Percentiles rank a stretch among this genome's conserved stretches.
phyloP scores from a whole-genome alignment of 2,113 vertebrate species.

The Oreochromis spilurus region DNA sequence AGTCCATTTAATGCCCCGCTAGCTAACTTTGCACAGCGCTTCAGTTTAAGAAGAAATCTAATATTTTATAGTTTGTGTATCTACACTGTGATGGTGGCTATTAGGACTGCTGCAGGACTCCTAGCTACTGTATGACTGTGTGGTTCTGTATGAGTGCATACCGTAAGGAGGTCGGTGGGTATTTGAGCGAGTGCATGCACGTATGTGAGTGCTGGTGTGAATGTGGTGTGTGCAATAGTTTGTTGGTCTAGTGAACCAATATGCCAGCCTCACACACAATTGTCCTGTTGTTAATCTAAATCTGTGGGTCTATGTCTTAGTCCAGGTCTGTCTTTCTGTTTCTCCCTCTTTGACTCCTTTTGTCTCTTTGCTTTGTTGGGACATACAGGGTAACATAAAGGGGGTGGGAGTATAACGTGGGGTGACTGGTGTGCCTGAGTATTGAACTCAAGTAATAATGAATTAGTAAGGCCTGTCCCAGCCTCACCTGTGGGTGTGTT shows the following conservation, averaged over 20 bases:
- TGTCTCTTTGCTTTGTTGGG: slow-evolving; percentile 41
- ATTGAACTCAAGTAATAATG: background rate
- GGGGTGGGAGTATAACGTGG: background rate
- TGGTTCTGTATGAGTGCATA: background rate
- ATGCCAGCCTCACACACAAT: slow-evolving; percentile 40
- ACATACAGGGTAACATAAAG: slow-evolving; percentile 57
- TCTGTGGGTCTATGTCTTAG: slow-evolving; percentile 26
- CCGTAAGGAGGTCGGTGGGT: background rate
- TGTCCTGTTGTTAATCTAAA: slow-evolving; percentile 36
- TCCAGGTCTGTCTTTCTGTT: slow-evolving; percentile 11
- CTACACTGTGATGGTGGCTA: slow-evolving; percentile 64
- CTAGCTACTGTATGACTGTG: slow-evolving; percentile 33
- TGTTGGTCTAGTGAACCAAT: slow-evolving; percentile 29
- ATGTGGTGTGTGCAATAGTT: slow-evolving; percentile 31
- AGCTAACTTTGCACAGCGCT: slow-evolving; percentile 66
- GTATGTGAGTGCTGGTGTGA: slow-evolving; percentile 5
- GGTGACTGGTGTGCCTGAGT: slow-evolving; percentile 7
- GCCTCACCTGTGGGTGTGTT: slow-evolving; percentile 48
- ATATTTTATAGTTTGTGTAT: slow-evolving; percentile 64
- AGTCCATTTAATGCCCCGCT: slow-evolving; percentile 43
- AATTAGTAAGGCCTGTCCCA: slow-evolving; percentile 47
- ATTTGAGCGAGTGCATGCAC: slow-evolving; percentile 15
- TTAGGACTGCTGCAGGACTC: slow-evolving; percentile 43
- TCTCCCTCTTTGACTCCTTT: slow-evolving; percentile 11
- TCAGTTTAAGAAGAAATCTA: slow-evolving; percentile 39